phyloP scores from a whole-genome alignment of 2,797 vertebrate genomes.

The Halcyon leucocephala region DNA sequence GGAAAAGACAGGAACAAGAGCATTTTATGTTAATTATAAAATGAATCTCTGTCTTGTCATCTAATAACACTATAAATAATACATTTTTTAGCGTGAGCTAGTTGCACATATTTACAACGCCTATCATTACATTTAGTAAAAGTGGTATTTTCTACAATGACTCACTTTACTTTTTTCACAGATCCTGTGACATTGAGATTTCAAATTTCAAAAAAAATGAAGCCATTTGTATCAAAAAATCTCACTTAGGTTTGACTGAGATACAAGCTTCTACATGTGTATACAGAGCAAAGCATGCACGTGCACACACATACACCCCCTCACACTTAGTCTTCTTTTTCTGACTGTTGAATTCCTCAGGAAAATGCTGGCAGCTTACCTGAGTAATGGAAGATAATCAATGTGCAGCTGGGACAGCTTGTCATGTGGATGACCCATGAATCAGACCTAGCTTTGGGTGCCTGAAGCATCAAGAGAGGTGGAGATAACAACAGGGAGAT shows the following conservation, averaged over 20 bases:
- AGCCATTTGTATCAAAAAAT: not conserved
- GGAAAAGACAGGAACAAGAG: not conserved
- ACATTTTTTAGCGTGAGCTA: not conserved
- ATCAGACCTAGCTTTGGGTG: not conserved
- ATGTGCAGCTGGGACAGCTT: not conserved
- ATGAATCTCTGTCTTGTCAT: not conserved
- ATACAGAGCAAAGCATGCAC: not conserved
- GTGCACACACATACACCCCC: no score
- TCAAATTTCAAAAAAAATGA: not conserved
- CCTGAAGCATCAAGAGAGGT: not conserved
- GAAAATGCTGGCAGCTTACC: not conserved
- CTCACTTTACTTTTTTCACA: not conserved
- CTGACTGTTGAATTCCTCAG: not conserved
- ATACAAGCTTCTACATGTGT: rapidly evolving
- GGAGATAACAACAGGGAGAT: not conserved
- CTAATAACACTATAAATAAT: not conserved
- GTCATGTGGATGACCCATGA: not conserved
- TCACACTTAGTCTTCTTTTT: not conserved
- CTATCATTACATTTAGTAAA: not conserved
- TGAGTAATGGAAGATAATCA: not conserved
- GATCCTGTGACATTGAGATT: not conserved
- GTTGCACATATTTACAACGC: not conserved
- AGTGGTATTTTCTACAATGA: not conserved
- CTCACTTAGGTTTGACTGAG: not conserved
- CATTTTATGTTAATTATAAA: not conserved